Percentiles rank a stretch among this genome's conserved stretches.
phyloP scores from a whole-genome alignment of 2,888 invertebrate genomes.

The Sinelater perroti region DNA sequence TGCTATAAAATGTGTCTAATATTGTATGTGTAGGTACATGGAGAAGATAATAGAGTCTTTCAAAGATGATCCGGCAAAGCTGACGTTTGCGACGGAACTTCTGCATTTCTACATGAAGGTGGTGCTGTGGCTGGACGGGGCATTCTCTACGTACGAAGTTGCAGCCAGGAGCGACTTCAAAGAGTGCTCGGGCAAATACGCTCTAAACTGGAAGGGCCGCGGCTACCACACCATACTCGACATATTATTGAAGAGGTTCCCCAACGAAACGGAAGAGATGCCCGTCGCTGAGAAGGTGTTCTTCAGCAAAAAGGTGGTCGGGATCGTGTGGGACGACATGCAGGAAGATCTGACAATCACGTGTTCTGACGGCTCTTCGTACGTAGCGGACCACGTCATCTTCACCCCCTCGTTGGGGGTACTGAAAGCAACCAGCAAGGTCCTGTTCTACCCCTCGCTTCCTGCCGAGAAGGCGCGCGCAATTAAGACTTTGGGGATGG shows the following conservation, averaged over 20 bases:
- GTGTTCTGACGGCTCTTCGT: conserved; percentile 62
- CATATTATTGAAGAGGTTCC: conserved; percentile 47
- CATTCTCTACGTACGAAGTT: conserved; percentile 72
- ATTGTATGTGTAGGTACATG: conserved; percentile 7
- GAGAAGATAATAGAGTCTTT: not conserved
- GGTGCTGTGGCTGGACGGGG: conserved; percentile 53
- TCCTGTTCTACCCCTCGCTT: conserved; percentile 65
- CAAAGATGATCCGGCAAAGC: not conserved
- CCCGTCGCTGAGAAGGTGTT: conserved; percentile 44
- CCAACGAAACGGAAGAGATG: conserved; percentile 46
- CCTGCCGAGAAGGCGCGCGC: conserved; percentile 62
- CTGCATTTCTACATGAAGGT: conserved; percentile 13
- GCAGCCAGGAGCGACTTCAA: conserved; percentile 73
- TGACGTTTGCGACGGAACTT: conserved; percentile 11
- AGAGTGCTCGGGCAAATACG: conserved; percentile 74
- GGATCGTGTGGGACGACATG: conserved; percentile 41
- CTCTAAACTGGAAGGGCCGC: conserved; percentile 77
- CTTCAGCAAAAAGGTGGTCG: conserved; percentile 41
- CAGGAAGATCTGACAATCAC: conserved; percentile 47
- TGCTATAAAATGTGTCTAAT: conserved; percentile 56
- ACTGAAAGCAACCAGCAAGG: conserved; percentile 65
- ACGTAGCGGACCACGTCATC: conserved; percentile 69
- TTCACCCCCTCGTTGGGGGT: conserved; percentile 74
- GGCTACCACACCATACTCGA: conserved; percentile 76
- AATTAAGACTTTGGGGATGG: conserved; percentile 67